Evolutionary conservation across 2,888 invertebrate species (phyloP).

Genomic region (Philonicus albiceps): DNA sequence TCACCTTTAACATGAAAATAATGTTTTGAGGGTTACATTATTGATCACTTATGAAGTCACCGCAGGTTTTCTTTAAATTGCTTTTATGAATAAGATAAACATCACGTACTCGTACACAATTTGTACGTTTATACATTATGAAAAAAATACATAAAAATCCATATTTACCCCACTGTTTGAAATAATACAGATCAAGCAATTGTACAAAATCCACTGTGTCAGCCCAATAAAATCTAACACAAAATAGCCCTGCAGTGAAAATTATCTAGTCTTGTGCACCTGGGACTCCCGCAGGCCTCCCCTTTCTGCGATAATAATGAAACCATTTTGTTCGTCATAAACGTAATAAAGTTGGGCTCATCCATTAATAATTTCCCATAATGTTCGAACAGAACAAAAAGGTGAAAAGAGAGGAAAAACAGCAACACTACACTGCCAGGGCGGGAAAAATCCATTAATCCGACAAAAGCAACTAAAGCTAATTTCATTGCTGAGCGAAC

Average conservation of each 20-base stretch:
- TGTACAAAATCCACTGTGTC: no score
- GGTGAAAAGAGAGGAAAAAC: background rate
- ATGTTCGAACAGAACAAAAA: background rate
- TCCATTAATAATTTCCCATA: conserved; percentile 5
- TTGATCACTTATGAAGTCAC: no score
- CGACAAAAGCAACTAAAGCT: background rate
- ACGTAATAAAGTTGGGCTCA: background rate
- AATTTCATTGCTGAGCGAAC: background rate
- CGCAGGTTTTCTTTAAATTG: no score
- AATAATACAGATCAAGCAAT: background rate
- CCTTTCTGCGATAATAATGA: background rate
- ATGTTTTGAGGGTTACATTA: no score
- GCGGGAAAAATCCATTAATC: background rate
- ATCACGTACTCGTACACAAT: background rate
- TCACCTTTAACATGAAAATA: no score
- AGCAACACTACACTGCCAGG: background rate
- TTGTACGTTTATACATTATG: background rate
- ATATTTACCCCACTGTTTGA: background rate
- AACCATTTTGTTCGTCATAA: background rate
- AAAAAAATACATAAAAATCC: background rate
- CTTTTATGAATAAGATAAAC: background rate
- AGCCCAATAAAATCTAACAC: background rate
- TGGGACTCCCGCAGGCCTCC: background rate
- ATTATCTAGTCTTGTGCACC: background rate
- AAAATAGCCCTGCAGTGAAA: background rate